Conservation (phyloP, 2,888 invertebrate genomes). For the Parapristionchus giblindavisi region DNA sequence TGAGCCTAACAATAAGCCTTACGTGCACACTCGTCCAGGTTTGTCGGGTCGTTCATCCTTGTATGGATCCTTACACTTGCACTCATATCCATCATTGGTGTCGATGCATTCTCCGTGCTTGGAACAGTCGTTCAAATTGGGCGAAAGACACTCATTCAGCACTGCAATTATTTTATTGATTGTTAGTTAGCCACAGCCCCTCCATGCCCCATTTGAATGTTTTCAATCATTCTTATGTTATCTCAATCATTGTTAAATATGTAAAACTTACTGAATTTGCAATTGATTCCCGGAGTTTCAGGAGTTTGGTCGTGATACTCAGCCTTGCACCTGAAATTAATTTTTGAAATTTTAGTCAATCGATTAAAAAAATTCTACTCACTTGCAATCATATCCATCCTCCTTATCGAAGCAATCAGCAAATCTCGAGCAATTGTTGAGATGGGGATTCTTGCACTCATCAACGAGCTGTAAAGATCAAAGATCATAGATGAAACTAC, state of each 20-base stretch:
- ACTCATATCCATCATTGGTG: slow-evolving; percentile 63
- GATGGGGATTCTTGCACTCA: slow-evolving; percentile 61
- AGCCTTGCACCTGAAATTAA: slow-evolving; percentile 47
- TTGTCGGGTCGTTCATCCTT: slow-evolving; percentile 50
- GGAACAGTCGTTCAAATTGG: slow-evolving; percentile 58
- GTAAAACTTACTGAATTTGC: slow-evolving; percentile 57
- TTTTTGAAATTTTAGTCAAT: background rate
- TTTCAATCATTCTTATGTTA: background rate
- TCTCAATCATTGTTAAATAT: background rate
- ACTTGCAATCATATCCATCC: slow-evolving; percentile 62
- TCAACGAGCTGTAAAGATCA: slow-evolving; percentile 47
- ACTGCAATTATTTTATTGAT: too few relatives aligned
- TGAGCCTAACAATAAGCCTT: background rate
- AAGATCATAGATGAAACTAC: background rate
- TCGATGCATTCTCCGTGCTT: slow-evolving; percentile 67
- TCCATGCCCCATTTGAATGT: background rate
- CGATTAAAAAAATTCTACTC: slow-evolving; percentile 24
- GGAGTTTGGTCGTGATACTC: slow-evolving; percentile 62
- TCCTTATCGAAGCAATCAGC: slow-evolving; percentile 64
- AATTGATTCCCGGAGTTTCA: slow-evolving; percentile 58
- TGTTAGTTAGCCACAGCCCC: background rate
- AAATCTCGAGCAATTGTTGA: slow-evolving; percentile 66
- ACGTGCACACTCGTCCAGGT: slow-evolving; percentile 57
- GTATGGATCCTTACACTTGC: slow-evolving; percentile 59
- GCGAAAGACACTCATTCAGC: slow-evolving; percentile 58